Evolutionary conservation across 1,140 invertebrate species (phyloP).

Genomic region (Magallana angulata): DNA sequence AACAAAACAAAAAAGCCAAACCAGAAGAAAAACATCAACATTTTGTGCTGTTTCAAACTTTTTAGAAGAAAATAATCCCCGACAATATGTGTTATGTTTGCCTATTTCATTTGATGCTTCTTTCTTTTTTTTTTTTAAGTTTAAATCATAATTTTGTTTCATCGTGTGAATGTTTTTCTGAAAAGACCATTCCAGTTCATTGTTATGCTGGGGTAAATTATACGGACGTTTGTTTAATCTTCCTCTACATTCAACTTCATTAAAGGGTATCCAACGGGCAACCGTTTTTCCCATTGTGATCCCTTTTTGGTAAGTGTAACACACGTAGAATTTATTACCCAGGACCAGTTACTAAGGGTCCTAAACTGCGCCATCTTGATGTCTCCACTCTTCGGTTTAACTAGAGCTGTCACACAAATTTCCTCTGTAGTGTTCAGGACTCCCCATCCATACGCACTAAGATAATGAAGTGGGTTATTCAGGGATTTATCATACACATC

Average conservation of each 20-base stretch:
- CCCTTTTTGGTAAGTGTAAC: background rate
- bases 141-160: too few relatives aligned
- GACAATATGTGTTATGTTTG: too few relatives aligned
- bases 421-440: background rate
- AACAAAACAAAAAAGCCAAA: too few relatives aligned
- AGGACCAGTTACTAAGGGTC: background rate
- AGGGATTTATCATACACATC: background rate
- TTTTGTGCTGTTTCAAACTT: too few relatives aligned
- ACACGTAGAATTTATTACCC: background rate
- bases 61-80: too few relatives aligned
- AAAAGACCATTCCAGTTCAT: too few relatives aligned
- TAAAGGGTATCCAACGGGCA: background rate
- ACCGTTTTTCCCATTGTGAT: background rate
- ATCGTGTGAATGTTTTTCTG: too few relatives aligned
- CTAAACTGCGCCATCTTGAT: background rate
- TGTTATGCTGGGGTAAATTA: too few relatives aligned
- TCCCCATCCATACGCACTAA: constrained; percentile 16
- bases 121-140: too few relatives aligned
- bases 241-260: background rate
- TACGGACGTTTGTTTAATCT: background rate
- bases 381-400: background rate
- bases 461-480: background rate
- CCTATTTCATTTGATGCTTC: too few relatives aligned
- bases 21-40: too few relatives aligned
- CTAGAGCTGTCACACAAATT: background rate